Evolutionary conservation across 2,888 invertebrate species (phyloP).

Genomic region (Eupithecia inturbata): DNA sequence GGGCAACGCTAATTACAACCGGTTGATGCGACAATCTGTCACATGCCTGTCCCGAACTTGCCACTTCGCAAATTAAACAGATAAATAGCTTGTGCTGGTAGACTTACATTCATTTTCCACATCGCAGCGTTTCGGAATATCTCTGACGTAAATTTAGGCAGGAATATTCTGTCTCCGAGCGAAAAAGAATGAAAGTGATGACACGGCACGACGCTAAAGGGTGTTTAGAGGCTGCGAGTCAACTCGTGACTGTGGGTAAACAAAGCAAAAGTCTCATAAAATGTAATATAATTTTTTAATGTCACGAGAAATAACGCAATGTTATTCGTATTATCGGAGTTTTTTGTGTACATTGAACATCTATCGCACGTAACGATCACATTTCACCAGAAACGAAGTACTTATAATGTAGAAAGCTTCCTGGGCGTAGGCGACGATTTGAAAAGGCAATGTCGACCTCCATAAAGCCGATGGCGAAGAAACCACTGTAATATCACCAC

Average conservation of each 20-base stretch:
- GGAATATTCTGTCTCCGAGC: slow-evolving; percentile 27
- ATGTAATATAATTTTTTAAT: slow-evolving; percentile 19
- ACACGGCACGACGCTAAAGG: slow-evolving; percentile 17
- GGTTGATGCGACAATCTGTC: slow-evolving; percentile 53
- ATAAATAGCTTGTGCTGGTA: slow-evolving; percentile 56
- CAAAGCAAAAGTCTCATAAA: slow-evolving; percentile 16
- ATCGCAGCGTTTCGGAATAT: slow-evolving; percentile 38
- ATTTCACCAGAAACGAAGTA: slow-evolving; percentile 24
- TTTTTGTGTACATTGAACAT: neutral
- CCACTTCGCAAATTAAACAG: slow-evolving; percentile 57
- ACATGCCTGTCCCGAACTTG: slow-evolving; percentile 42
- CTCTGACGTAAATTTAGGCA: slow-evolving; percentile 22
- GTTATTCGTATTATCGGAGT: neutral
- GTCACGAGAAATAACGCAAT: slow-evolving; percentile 4
- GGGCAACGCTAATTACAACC: slow-evolving; percentile 51
- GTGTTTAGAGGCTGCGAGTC: slow-evolving; percentile 20
- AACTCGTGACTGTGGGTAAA: slow-evolving; percentile 18
- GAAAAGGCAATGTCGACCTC: slow-evolving; percentile 38
- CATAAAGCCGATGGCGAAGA: slow-evolving; percentile 41
- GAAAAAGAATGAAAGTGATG: slow-evolving; percentile 26
- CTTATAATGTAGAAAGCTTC: slow-evolving; percentile 29
- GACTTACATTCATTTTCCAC: slow-evolving; percentile 61
- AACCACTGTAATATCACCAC: slow-evolving; percentile 43
- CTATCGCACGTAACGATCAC: slow-evolving; percentile 18
- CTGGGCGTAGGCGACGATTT: slow-evolving; percentile 28